Conservation (phyloP, 2,888 invertebrate species). For the Melanostoma scalare region DNA sequence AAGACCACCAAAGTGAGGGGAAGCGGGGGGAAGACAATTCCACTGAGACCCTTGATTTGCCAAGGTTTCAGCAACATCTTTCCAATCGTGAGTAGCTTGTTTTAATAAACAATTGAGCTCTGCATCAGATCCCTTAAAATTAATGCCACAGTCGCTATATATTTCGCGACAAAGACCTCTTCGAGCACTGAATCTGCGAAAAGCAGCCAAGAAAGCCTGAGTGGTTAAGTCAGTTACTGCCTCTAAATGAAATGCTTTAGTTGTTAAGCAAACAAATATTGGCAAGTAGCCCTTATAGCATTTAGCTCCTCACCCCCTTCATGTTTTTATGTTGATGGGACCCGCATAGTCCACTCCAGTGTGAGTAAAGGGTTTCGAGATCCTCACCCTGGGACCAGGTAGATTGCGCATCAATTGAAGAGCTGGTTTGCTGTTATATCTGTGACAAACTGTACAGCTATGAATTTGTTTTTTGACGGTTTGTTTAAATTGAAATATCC, state of each 20-base stretch:
- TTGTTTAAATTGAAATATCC: too few relatives aligned
- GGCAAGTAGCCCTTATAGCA: conserved; percentile 75
- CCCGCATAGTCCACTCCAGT: conserved; percentile 74
- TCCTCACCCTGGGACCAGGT: conserved; percentile 39
- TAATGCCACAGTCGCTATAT: conserved; percentile 76
- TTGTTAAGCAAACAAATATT: conserved; percentile 74
- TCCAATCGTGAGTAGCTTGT: background rate
- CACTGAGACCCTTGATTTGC: background rate
- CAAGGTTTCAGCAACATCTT: background rate
- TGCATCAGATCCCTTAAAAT: conserved; percentile 75
- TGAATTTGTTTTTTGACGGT: too few relatives aligned
- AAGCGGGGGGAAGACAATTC: too few relatives aligned
- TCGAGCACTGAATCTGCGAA: conserved; percentile 74
- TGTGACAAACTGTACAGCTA: conserved; percentile 1
- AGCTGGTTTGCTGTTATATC: background rate
- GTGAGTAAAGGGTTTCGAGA: conserved; percentile 57
- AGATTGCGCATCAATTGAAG: conserved; percentile 27
- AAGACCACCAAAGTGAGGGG: too few relatives aligned
- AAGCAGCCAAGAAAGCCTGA: conserved; percentile 74
- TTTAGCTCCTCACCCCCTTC: conserved; percentile 72
- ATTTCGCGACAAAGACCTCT: conserved; percentile 74
- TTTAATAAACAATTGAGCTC: conserved; percentile 8
- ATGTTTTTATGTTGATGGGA: conserved; percentile 62
- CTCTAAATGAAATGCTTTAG: conserved; percentile 44
- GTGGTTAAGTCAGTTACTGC: conserved; percentile 60